Base-by-base conservation (phyloP, 1,140 invertebrate genomes). In the Amphibalanus amphitrite region DNA sequence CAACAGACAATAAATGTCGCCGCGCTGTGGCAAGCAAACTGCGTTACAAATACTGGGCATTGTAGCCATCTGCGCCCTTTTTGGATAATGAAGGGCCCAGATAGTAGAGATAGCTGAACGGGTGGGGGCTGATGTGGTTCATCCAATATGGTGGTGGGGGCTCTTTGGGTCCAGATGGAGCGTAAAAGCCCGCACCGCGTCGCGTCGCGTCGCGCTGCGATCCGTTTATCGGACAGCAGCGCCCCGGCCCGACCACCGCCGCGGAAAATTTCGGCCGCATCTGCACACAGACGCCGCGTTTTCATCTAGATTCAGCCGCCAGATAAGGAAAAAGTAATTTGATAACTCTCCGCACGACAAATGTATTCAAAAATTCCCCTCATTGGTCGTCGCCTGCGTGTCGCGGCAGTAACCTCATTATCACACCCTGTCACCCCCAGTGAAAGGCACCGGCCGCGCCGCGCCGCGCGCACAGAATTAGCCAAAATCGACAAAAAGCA, bases 291-390 rank as follows among this genome's bases (percentile, higher is more conserved):
- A 8, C 47, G 47, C 10, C 47, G 47, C 47, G 47, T 59, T 59
- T 59, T 59, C 47, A 59, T 59, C 47, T 59, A 59, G 47, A 59
- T 59, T 59, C 47, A 20, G 13, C 13, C 47, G 47, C 13, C 47
- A 59, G 47, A 59, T 59, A 59, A 59, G 47, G 47, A 59, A 59
- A 59, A 59, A 59, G 47, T 59, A 59, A 59, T 59, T 59, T 23
- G 47, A 59, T 59, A 59, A 59, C 47, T 59, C 47, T 59, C 47
- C 47, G 47, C 47, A 59, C 47, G 47, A 59, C 47, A 59, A 59
- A 59, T 59, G 47, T 59, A 59, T 59, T 59, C 47, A 59, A 59
- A 59, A 59, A 59, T 23, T 23, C 47, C 47, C 47, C 47, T 59
- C 47, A 59, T 59, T 59, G 47, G 47, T 59, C 47, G 47, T 6